A percentile compares a stretch with the other conserved stretches of the same genome.
These are phyloP conservation scores for Bos indicus DNA, from an alignment of 2,113 vertebrate species.

Conservation along the genomic window DNA sequence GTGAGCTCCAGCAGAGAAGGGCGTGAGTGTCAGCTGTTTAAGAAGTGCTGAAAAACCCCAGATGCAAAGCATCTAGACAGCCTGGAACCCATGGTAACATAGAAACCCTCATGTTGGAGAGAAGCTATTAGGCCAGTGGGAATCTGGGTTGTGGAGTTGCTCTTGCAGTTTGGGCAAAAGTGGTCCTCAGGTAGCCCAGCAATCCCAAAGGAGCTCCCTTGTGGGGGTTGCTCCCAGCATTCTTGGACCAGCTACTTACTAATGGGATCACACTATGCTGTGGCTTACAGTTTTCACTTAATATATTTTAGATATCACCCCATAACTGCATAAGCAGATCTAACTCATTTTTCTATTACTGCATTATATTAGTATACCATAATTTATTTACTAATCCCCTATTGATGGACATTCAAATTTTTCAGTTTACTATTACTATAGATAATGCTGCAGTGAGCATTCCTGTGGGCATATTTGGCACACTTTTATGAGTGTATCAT, in stretches of 20 bases:
- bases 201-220: background rate
- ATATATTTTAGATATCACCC: background rate
- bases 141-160: background rate
- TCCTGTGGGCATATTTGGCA: background rate
- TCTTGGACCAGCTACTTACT: background rate
- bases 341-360: background rate
- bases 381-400: background rate
- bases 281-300: background rate
- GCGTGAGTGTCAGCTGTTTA: background rate
- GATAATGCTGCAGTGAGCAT: background rate
- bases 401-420: background rate
- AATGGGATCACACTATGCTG: background rate
- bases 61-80: background rate
- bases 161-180: background rate
- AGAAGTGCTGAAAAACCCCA: background rate
- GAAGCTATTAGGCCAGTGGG: background rate
- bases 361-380: background rate
- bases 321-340: background rate
- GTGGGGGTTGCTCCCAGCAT: background rate
- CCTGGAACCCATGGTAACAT: background rate
- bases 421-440: background rate
- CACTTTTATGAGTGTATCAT: background rate
- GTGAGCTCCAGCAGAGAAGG: background rate
- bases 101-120: background rate
- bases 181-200: background rate